Percentiles rank a stretch among this genome's conserved stretches.
These are phyloP conservation scores for Sander lucioperca DNA, from an alignment of 2,113 vertebrate species.

Conservation along the genomic window DNA sequence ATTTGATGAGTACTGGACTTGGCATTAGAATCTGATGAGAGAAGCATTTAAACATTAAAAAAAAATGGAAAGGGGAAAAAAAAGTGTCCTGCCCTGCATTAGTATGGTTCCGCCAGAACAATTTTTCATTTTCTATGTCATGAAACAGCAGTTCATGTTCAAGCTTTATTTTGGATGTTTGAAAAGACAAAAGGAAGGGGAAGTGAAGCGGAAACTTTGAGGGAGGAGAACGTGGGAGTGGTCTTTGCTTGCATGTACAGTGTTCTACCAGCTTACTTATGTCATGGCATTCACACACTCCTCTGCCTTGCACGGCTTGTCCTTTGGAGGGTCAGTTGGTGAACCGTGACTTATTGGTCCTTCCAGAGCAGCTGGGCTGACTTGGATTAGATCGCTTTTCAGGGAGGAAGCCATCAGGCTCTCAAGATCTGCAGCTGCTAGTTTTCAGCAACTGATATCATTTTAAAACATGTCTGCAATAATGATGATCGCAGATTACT, in stretches of 20 bases:
- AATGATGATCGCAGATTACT: slow-evolving; percentile 16
- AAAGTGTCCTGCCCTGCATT: slow-evolving; percentile 28
- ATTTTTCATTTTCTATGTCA: slow-evolving; percentile 45
- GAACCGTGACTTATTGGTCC: slow-evolving; percentile 52
- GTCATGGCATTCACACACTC: slow-evolving; percentile 35
- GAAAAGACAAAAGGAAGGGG: slow-evolving; percentile 15
- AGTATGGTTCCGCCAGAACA: slow-evolving; percentile 48
- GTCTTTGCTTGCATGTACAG: slow-evolving; percentile 15
- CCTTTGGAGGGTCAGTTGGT: slow-evolving; percentile 44
- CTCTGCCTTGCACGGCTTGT: slow-evolving; percentile 46
- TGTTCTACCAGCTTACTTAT: slow-evolving; percentile 40
- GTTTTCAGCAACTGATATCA: slow-evolving; percentile 12
- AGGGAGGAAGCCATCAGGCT: slow-evolving; percentile 28
- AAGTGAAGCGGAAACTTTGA: slow-evolving; percentile 6
- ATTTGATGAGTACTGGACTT: slow-evolving; percentile 49
- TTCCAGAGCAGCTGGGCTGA: slow-evolving; percentile 54
- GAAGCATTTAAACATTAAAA: slow-evolving; percentile 61
- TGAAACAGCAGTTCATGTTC: slow-evolving; percentile 37
- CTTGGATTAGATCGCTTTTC: slow-evolving; percentile 19
- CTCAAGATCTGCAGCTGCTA: slow-evolving; percentile 28
- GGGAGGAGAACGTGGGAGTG: background rate
- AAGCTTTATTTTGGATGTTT: slow-evolving; percentile 20
- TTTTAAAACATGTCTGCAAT: slow-evolving; percentile 8
- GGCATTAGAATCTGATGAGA: slow-evolving; percentile 63
- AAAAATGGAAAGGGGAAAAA: slow-evolving; percentile 35